Evolutionary conservation across 35 echinoderm and acorn worm species (phyloP).

Genomic region (Strongylocentrotus purpuratus): DNA sequence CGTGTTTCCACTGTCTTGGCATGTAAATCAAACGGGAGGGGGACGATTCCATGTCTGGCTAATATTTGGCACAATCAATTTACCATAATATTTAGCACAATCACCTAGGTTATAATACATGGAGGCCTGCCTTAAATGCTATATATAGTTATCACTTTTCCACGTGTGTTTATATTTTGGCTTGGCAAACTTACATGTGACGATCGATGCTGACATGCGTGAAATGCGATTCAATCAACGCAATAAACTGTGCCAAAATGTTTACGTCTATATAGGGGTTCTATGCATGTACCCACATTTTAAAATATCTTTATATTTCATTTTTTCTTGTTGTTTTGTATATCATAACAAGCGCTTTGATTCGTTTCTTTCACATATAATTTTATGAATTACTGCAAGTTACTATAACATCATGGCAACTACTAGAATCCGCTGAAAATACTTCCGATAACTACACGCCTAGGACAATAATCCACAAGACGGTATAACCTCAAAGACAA

Average conservation of each 20-base stretch:
- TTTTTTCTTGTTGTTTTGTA: too few relatives aligned
- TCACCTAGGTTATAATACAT: background rate
- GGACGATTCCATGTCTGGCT: background rate
- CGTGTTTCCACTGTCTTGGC: too few relatives aligned
- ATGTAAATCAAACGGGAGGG: too few relatives aligned
- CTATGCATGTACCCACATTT: background rate
- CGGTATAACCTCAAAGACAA: too few relatives aligned
- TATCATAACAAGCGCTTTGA: too few relatives aligned
- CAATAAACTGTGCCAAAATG: background rate
- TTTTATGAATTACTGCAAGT: too few relatives aligned
- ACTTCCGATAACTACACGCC: too few relatives aligned
- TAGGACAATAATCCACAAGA: too few relatives aligned
- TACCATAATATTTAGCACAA: background rate
- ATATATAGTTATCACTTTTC: background rate
- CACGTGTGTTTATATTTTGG: background rate
- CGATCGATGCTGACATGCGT: background rate
- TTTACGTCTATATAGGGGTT: background rate
- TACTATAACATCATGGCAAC: too few relatives aligned
- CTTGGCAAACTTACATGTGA: background rate
- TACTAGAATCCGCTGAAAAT: too few relatives aligned
- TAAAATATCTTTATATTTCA: background rate
- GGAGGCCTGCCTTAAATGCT: background rate
- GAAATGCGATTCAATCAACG: background rate
- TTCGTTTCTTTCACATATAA: too few relatives aligned
- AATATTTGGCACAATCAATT: background rate